These are phyloP conservation scores for Solea solea DNA, from an alignment of 2,113 vertebrate genomes.

Conservation along the genomic window DNA sequence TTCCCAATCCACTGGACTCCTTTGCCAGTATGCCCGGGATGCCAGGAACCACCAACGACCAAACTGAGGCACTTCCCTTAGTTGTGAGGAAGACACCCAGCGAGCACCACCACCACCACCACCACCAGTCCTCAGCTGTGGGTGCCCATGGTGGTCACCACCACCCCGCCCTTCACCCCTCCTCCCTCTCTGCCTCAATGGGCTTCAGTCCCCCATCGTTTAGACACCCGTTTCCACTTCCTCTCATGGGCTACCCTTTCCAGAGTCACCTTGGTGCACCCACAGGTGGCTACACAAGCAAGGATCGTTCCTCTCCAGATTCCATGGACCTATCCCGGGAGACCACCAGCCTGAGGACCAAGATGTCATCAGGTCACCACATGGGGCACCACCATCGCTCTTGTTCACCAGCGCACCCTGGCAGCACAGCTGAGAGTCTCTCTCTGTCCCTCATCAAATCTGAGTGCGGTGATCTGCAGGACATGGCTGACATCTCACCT, in stretches of 20 bases:
- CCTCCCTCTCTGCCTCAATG: slow-evolving; percentile 91
- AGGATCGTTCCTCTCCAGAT: slow-evolving; percentile 93
- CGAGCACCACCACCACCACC: slow-evolving; percentile 89
- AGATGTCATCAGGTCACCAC: slow-evolving; percentile 94
- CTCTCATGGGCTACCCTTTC: slow-evolving; percentile 97
- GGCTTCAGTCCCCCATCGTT: slow-evolving; percentile 95
- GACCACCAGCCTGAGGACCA: slow-evolving; percentile 95
- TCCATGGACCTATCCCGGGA: slow-evolving; percentile 97
- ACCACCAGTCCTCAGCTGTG: slow-evolving; percentile 88
- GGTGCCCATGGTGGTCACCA: slow-evolving; percentile 89
- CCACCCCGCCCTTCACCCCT: slow-evolving; percentile 92
- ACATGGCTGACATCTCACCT: slow-evolving; percentile 97
- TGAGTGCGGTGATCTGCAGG: slow-evolving; percentile 96
- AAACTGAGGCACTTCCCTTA: slow-evolving; percentile 96
- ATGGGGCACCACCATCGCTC: slow-evolving; percentile 89
- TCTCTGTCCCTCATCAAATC: slow-evolving; percentile 98
- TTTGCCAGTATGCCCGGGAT: slow-evolving; percentile 87
- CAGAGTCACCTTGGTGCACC: slow-evolving; percentile 91
- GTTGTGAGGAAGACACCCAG: slow-evolving; percentile 95
- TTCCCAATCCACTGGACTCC: slow-evolving; percentile 93
- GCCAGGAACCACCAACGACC: slow-evolving; percentile 89
- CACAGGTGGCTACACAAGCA: slow-evolving; percentile 88
- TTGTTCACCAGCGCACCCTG: slow-evolving; percentile 92
- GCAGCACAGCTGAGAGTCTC: slow-evolving; percentile 91
- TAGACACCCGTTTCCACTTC: slow-evolving; percentile 94